These are phyloP conservation scores for Heteromyza rotundicornis DNA, from an alignment of 2,888 invertebrate genomes.

Conservation along the genomic window DNA sequence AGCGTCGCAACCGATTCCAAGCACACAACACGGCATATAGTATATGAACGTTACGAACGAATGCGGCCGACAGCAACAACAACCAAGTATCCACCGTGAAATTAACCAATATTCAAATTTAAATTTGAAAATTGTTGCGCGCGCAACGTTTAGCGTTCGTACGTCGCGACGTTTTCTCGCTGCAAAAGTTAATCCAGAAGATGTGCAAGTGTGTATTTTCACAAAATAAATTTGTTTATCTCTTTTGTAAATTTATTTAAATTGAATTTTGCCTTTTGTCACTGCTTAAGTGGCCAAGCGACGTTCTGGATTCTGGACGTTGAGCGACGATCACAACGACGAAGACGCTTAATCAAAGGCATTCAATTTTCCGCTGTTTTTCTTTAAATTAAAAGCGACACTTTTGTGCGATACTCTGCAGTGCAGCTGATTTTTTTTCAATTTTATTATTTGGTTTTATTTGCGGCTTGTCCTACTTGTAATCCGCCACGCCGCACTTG, in stretches of 20 bases:
- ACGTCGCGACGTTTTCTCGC: too few relatives aligned
- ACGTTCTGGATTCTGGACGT: neutral
- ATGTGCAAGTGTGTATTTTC: neutral
- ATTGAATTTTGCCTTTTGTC: conserved; percentile 15
- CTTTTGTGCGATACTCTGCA: neutral
- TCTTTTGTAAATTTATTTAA: conserved; percentile 23
- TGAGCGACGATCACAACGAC: too few relatives aligned
- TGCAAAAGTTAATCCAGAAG: too few relatives aligned
- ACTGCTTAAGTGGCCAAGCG: neutral
- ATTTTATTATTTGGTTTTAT: conserved; percentile 4
- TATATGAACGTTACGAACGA: too few relatives aligned
- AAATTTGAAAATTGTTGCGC: conserved; percentile 18
- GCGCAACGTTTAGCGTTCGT: neutral
- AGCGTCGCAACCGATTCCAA: too few relatives aligned
- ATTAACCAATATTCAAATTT: conserved; percentile 19
- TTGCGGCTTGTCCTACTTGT: conserved; percentile 13
- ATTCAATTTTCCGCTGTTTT: neutral
- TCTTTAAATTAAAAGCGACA: conserved; percentile 18
- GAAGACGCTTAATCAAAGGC: too few relatives aligned
- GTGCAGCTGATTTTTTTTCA: neutral
- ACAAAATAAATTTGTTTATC: too few relatives aligned
- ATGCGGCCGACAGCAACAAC: conserved; percentile 3
- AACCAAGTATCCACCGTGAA: conserved; percentile 2
- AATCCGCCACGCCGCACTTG: too few relatives aligned
- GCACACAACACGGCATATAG: too few relatives aligned